Evolutionary conservation across 2,797 vertebrate species (phyloP).

Genomic region (Tragelaphus eurycerus): DNA sequence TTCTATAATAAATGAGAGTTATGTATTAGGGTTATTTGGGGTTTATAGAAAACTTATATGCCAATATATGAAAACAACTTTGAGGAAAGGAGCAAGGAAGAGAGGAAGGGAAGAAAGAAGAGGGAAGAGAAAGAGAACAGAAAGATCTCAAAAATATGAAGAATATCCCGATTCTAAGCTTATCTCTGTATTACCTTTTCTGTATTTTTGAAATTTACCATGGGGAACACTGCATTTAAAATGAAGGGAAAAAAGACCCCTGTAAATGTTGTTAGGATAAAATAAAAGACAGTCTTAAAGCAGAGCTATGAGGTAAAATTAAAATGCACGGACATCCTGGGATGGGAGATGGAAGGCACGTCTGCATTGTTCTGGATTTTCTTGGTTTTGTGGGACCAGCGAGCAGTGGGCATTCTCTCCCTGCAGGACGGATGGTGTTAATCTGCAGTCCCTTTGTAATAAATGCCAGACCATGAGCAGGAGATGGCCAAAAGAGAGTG

Average conservation of each 20-base stretch:
- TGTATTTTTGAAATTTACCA: neutral
- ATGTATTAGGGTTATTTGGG: neutral
- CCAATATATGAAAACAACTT: neutral
- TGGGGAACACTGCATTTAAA: neutral
- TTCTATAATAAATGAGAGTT: neutral
- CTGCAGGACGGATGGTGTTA: conserved; percentile 70
- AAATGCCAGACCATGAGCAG: conserved; percentile 77
- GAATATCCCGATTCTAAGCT: neutral
- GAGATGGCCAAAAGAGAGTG: conserved; percentile 80
- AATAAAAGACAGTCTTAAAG: neutral
- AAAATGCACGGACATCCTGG: rapidly evolving
- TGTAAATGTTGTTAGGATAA: neutral
- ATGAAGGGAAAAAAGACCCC: neutral
- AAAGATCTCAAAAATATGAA: neutral
- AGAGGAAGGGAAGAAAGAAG: neutral
- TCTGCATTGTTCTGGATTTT: neutral
- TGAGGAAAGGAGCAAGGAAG: neutral
- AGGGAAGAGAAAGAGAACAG: neutral
- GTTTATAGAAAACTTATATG: neutral
- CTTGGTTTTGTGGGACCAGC: conserved; percentile 35
- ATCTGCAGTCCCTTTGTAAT: conserved; percentile 77
- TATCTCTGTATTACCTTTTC: neutral
- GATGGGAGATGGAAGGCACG: rapidly evolving
- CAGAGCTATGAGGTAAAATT: neutral
- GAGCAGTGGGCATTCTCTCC: conserved; percentile 29